phyloP scores from a whole-genome alignment of 2,888 invertebrate species.

The Phania funesta region DNA sequence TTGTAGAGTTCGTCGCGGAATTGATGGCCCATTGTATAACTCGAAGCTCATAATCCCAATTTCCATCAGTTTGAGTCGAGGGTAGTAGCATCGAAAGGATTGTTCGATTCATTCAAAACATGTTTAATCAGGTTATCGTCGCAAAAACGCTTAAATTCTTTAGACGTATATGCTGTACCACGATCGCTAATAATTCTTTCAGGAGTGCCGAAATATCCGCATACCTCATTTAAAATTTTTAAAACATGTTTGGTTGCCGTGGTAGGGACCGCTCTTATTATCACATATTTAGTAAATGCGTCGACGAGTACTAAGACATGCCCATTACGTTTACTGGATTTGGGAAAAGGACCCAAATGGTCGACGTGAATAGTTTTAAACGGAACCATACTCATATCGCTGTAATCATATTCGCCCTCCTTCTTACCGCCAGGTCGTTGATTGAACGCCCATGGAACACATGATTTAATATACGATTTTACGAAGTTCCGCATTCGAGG shows the following conservation, averaged over 20 bases:
- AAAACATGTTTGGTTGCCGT: conserved; percentile 25
- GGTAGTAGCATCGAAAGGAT: conserved; percentile 28
- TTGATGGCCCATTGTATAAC: background rate
- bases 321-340: background rate
- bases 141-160: conserved; percentile 65
- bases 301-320: background rate
- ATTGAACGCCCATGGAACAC: conserved; percentile 72
- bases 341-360: background rate
- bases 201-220: conserved; percentile 68
- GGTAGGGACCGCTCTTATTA: background rate
- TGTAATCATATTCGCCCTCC: conserved; percentile 35
- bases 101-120: conserved; percentile 23
- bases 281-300: background rate
- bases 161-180: conserved; percentile 69
- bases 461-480: too few species aligned
- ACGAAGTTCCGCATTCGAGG: too few species aligned
- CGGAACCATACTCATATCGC: background rate
- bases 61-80: conserved; percentile 16
- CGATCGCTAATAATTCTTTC: conserved; percentile 38
- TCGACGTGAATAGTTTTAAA: background rate
- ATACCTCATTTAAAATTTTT: background rate
- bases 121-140: conserved; percentile 63
- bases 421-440: conserved; percentile 68
- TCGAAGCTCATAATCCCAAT: conserved; percentile 27
- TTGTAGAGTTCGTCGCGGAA: background rate